Base-by-base conservation (phyloP, 2,888 invertebrate species). In the Rhagonycha lutea region DNA sequence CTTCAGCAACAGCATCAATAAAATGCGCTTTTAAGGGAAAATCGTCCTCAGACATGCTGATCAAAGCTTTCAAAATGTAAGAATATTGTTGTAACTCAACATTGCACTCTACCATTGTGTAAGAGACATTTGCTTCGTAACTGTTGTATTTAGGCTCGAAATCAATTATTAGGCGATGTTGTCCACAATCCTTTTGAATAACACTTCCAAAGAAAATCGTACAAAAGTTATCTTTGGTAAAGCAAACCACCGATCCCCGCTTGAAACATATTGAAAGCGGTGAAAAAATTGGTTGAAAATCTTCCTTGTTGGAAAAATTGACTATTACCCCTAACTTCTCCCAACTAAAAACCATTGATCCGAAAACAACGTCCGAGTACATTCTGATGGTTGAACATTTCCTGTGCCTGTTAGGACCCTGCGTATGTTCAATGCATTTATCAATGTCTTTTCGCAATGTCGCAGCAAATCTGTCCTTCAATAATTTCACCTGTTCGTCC, bases 31-130 rank as follows among this genome's bases (percentile, higher is more conserved):
- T 88, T 91, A 95, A 91, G 0, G 94, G 94, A 81, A 95, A 90
- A 29, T 89, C 88, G 8, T 90, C 87, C 18, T 88, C 82, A 61
- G 87, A 86, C 69, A 92, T 90, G 0, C 87, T 86, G 83, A 94
- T 91, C 24, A 96, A 84, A 14, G 92, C 93, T 80, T 89, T 90
- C 72, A 95, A 88, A 0, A 95, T 94, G 83, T 93, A 92, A 78
- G 92, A 90, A 84, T 95, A 96, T 0, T 95, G 94, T 83, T 95
- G 95, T 84, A 96, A 95, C 85, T 93, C 96, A 0, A 94, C 92
- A 70, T 92, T 92, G 70, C 94, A 92, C 85, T 95, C 95, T 3
- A 94, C 90, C 94, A 96, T 94, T 0, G 91, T 83, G 76, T 90
- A 91, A 0, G 86, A 28, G 12, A n/a, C 29, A 3, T 47, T 23